Evolutionary conservation across 2,888 invertebrate genomes (phyloP).

Genomic region (Eupithecia exiguata): DNA sequence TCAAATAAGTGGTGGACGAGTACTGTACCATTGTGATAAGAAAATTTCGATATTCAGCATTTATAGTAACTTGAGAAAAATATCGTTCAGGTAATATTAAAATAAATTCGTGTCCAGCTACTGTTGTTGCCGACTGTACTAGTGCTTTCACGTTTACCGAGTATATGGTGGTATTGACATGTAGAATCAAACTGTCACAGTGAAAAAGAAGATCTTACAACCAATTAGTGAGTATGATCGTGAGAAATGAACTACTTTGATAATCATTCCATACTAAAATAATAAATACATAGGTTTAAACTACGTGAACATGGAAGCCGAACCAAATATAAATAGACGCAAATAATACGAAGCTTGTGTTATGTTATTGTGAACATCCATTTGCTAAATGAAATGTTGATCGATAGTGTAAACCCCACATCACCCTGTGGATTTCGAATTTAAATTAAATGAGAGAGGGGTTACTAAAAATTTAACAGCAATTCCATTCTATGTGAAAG

Average conservation of each 20-base stretch:
- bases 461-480: background rate
- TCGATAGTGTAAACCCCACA: background rate
- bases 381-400: background rate
- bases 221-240: background rate
- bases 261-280: background rate
- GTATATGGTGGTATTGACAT: background rate
- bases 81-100: background rate
- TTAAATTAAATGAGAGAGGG: background rate
- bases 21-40: background rate
- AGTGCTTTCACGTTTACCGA: background rate
- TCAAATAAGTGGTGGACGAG: background rate
- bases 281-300: background rate
- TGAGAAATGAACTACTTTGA: background rate
- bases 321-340: background rate
- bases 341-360: background rate
- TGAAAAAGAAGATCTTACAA: slow-evolving; percentile 3
- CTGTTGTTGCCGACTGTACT: background rate
- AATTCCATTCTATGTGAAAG: background rate
- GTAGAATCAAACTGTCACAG: slow-evolving; percentile 4
- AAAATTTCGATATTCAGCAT: background rate
- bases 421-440: background rate
- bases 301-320: slow-evolving; percentile 3
- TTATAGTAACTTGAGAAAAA: background rate
- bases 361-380: background rate
- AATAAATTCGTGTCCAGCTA: background rate